Conservation (phyloP, 2,113 vertebrate species). For the Oreochromis niloticus region DNA sequence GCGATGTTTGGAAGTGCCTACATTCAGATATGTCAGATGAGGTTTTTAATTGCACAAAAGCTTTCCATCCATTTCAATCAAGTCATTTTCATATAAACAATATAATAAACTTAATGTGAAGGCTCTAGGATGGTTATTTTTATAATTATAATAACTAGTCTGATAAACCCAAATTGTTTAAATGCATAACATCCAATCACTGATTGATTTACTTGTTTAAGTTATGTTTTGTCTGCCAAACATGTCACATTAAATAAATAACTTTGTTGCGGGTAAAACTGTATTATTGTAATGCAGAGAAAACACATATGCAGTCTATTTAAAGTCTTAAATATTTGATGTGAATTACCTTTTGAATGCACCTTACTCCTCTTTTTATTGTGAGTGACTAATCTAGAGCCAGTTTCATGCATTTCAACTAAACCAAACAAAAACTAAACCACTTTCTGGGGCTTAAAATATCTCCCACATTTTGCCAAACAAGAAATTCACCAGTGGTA, state of each 20-base stretch:
- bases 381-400: neutral
- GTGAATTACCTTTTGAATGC: neutral
- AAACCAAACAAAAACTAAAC: fast-evolving
- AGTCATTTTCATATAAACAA: neutral
- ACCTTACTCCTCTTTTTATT: neutral
- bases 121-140: neutral
- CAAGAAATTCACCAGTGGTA: fast-evolving
- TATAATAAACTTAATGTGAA: neutral
- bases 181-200: neutral
- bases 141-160: neutral
- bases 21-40: neutral
- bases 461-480: neutral
- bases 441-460: neutral
- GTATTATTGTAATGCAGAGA: neutral
- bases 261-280: neutral
- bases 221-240: neutral
- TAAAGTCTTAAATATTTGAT: neutral
- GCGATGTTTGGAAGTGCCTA: neutral
- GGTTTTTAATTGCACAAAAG: neutral
- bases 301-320: neutral
- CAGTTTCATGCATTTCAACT: neutral
- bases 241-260: neutral
- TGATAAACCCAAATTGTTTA: neutral
- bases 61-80: neutral
- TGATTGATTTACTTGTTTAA: neutral